These are phyloP conservation scores for Argynnis bischoffii DNA, from an alignment of 2,888 invertebrate species.

Conservation along the genomic window DNA sequence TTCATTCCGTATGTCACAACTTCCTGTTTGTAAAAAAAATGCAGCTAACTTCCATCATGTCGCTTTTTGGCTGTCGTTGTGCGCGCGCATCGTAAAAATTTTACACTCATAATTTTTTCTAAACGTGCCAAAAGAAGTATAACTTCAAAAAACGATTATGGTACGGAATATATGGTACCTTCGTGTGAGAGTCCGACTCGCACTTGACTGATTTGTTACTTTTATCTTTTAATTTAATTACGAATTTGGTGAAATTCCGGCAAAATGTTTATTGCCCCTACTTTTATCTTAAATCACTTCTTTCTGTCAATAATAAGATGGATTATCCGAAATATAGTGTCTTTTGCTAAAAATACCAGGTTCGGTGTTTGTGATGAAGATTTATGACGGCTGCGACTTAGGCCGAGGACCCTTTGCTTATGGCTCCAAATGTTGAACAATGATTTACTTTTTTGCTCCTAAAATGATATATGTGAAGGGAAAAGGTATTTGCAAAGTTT, in stretches of 20 bases:
- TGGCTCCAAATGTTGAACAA: slow-evolving; percentile 30
- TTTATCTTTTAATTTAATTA: neutral
- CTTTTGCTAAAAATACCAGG: slow-evolving; percentile 31
- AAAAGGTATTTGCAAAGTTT: slow-evolving; percentile 15
- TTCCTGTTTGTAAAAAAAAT: too few relatives aligned
- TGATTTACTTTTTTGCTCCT: slow-evolving; percentile 26
- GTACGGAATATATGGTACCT: too few relatives aligned
- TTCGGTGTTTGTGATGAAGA: slow-evolving; percentile 39
- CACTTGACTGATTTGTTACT: too few relatives aligned
- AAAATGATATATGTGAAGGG: slow-evolving; percentile 25
- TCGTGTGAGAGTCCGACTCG: too few relatives aligned
- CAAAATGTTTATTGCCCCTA: slow-evolving; percentile 9
- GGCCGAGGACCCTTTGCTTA: slow-evolving; percentile 37
- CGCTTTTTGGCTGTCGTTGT: too few relatives aligned
- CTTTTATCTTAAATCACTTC: slow-evolving; percentile 32
- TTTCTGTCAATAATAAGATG: slow-evolving; percentile 38
- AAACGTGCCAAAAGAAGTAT: too few relatives aligned
- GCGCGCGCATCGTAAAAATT: too few relatives aligned
- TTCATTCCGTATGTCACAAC: too few relatives aligned
- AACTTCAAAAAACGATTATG: too few relatives aligned
- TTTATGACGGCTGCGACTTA: slow-evolving; percentile 40
- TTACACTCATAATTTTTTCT: too few relatives aligned
- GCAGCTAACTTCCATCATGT: too few relatives aligned
- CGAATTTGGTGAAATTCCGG: neutral
- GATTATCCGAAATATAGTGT: slow-evolving; percentile 34